Conservation (phyloP, 2,113 vertebrate genomes). For the Mesocricetus auratus region DNA sequence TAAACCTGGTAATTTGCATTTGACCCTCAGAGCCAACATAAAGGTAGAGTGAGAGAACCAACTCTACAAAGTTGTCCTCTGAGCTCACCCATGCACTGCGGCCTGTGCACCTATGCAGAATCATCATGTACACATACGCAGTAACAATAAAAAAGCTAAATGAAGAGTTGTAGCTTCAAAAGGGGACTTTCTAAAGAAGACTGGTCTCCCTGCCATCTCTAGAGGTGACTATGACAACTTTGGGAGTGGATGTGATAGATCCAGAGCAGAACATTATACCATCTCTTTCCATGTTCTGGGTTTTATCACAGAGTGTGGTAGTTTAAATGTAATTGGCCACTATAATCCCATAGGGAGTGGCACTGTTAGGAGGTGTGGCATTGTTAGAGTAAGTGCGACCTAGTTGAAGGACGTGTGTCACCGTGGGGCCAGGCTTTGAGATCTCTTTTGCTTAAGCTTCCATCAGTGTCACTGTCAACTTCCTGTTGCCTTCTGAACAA, state of each 20-base stretch:
- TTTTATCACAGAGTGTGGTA: not conserved
- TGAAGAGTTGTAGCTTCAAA: not conserved
- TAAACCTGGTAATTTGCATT: not conserved
- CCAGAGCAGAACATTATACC: not conserved
- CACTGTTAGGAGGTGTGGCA: not conserved
- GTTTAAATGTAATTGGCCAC: not conserved
- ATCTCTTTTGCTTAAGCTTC: not conserved
- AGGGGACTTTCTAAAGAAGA: constrained; percentile 10
- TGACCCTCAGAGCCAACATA: not conserved
- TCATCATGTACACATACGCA: not conserved
- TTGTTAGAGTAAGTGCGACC: not conserved
- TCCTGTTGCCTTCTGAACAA: not conserved
- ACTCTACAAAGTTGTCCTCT: not conserved
- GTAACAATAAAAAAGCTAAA: not conserved
- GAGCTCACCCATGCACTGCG: not conserved
- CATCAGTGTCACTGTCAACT: not conserved
- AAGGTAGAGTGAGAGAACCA: not conserved
- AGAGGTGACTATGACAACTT: not conserved
- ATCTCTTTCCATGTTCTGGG: constrained; percentile 14
- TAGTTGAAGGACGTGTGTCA: not conserved
- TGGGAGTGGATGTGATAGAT: not conserved
- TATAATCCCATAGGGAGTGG: not conserved
- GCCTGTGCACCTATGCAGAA: not conserved
- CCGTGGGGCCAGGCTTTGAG: not conserved
- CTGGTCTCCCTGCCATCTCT: not conserved